Conservation (phyloP, 2,888 invertebrate genomes). For the Dromius quadrimaculatus region DNA sequence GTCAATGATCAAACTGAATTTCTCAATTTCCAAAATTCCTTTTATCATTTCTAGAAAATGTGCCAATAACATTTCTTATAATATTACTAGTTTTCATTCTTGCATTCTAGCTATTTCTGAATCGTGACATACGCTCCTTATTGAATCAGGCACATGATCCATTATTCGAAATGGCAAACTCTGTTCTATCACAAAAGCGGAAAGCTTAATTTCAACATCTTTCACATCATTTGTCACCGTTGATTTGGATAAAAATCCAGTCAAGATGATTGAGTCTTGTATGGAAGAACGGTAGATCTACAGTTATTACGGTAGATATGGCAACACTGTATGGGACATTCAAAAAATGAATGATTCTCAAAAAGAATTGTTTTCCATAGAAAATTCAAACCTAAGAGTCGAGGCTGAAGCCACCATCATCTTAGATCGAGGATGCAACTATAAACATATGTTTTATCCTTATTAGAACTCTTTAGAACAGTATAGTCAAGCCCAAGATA, state of each 20-base stretch:
- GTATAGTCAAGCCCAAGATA: too few species aligned
- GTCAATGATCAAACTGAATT: conserved; percentile 32
- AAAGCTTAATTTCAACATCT: background rate
- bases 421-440: too few species aligned
- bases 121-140: background rate
- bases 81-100: background rate
- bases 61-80: background rate
- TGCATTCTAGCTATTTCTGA: background rate
- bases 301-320: background rate
- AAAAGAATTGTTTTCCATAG: too few species aligned
- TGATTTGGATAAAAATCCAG: background rate
- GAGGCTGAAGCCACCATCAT: too few species aligned
- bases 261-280: background rate
- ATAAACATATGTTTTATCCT: too few species aligned
- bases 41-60: background rate
- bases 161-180: background rate
- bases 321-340: too few species aligned
- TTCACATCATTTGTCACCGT: background rate
- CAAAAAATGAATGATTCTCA: too few species aligned
- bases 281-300: background rate
- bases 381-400: too few species aligned
- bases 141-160: background rate
- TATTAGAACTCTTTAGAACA: too few species aligned
- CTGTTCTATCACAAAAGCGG: background rate
- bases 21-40: background rate